Percentiles rank a stretch among this genome's conserved stretches.
phyloP scores from a whole-genome alignment of 2,113 vertebrate species.

The Pleuronectes platessa region DNA sequence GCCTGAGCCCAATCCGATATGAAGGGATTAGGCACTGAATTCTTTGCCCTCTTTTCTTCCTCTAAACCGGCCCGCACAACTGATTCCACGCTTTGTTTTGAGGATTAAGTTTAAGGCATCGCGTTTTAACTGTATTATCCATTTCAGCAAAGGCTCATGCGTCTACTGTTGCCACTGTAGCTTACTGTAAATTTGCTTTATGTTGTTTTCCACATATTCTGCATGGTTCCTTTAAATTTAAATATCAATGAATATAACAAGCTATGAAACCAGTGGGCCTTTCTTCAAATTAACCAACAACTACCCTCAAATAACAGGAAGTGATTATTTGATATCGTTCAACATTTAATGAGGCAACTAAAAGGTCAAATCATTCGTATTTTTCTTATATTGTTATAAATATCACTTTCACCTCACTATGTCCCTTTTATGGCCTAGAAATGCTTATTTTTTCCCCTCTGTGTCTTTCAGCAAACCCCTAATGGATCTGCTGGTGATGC shows the following conservation, averaged over 20 bases:
- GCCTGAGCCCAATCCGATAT: constrained; percentile 49
- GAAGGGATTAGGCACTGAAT: constrained; percentile 60
- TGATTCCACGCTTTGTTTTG: constrained; percentile 38
- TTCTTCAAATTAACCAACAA: neutral
- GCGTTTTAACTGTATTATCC: neutral
- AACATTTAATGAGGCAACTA: too few species aligned
- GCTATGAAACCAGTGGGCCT: neutral
- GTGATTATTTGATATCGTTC: too few species aligned
- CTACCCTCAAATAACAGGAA: too few species aligned
- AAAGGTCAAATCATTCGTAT: too few species aligned
- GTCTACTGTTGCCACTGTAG: constrained; percentile 16
- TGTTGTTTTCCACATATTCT: neutral
- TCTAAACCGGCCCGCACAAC: constrained; percentile 32
- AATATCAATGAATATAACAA: neutral
- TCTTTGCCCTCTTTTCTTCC: constrained; percentile 45
- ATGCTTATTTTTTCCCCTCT: neutral
- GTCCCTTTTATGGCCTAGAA: neutral
- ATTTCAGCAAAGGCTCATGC: constrained; percentile 21
- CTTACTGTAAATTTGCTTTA: neutral
- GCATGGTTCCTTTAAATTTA: neutral
- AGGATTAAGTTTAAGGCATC: constrained; percentile 51
- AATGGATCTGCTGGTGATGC: constrained; percentile 94
- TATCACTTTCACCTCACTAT: neutral
- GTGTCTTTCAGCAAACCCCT: constrained; percentile 89
- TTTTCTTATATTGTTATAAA: neutral